Evolutionary conservation across 2,888 invertebrate species (phyloP).

Genomic region (Molanna angustata): DNA sequence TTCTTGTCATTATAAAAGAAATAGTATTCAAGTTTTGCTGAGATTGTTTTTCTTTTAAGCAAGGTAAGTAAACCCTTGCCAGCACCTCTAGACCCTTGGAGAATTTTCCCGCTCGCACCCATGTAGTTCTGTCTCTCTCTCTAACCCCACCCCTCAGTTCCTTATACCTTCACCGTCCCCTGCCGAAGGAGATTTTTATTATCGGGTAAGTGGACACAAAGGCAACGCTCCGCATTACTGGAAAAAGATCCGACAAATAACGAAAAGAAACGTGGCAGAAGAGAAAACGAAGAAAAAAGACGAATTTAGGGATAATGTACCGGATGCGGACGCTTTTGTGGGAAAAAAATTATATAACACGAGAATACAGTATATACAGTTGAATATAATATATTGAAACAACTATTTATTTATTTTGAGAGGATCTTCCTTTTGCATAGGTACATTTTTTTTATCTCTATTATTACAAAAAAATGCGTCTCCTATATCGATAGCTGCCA

Average conservation of each 20-base stretch:
- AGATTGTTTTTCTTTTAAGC: conserved; percentile 19
- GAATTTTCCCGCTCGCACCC: background rate
- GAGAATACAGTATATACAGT: no score
- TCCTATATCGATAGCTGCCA: no score
- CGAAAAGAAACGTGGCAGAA: conserved; percentile 21
- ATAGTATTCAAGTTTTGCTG: conserved; percentile 22
- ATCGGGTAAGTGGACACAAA: conserved; percentile 31
- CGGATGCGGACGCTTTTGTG: conserved; percentile 1
- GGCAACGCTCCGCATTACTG: conserved; percentile 24
- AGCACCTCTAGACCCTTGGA: conserved; percentile 14
- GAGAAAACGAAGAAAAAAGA: conserved; percentile 16
- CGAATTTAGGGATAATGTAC: conserved; percentile 1
- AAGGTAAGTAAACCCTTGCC: conserved; percentile 21
- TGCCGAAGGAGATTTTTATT: conserved; percentile 29
- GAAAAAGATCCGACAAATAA: conserved; percentile 28
- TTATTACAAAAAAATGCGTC: no score
- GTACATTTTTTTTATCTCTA: no score
- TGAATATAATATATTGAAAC: no score
- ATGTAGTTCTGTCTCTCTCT: background rate
- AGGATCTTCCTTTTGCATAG: no score
- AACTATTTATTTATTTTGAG: no score
- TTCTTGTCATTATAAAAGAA: conserved; percentile 15
- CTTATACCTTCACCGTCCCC: conserved; percentile 1
- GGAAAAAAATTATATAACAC: no score
- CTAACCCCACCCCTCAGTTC: conserved; percentile 1